A percentile compares a stretch with the other conserved stretches of the same genome.
Evolutionary conservation across 2,888 invertebrate genomes (phyloP).

Genomic region (Geophilus truncorum): DNA sequence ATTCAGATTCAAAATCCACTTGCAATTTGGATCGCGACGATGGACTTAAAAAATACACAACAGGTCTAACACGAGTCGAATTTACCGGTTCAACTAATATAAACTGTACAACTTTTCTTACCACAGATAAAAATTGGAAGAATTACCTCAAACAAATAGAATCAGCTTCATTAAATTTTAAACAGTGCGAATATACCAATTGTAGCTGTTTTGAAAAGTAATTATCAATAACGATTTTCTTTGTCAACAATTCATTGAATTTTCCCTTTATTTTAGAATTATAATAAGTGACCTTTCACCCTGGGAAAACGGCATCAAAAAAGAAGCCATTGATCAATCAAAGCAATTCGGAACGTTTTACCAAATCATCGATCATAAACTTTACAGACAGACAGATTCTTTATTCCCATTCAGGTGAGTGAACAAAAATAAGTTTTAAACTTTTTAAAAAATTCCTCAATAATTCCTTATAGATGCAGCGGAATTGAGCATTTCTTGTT

Average conservation of each 20-base stretch:
- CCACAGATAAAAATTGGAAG: slow-evolving; percentile 42
- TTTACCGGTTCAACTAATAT: too few species aligned
- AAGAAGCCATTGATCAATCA: slow-evolving; percentile 60
- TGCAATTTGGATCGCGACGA: not conserved
- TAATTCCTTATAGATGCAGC: too few species aligned
- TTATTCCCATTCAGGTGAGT: slow-evolving; percentile 86
- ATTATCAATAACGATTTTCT: not conserved
- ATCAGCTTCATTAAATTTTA: slow-evolving; percentile 43
- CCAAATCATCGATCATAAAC: slow-evolving; percentile 71
- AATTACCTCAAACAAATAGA: slow-evolving; percentile 45
- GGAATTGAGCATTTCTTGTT: slow-evolving; percentile 85
- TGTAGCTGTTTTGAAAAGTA: not conserved
- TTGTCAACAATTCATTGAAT: too few species aligned
- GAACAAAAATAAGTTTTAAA: too few species aligned
- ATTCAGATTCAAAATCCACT: not conserved
- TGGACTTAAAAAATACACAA: not conserved
- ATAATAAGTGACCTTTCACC: slow-evolving; percentile 59
- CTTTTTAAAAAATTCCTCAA: too few species aligned
- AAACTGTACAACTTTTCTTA: too few species aligned
- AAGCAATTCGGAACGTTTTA: slow-evolving; percentile 66
- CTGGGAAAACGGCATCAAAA: slow-evolving; percentile 66
- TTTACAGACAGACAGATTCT: slow-evolving; percentile 78
- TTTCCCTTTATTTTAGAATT: not conserved
- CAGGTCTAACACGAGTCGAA: not conserved
- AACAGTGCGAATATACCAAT: slow-evolving; percentile 41